phyloP scores from a whole-genome alignment of 2,113 vertebrate genomes.

The Poeciliopsis turrubarensis region DNA sequence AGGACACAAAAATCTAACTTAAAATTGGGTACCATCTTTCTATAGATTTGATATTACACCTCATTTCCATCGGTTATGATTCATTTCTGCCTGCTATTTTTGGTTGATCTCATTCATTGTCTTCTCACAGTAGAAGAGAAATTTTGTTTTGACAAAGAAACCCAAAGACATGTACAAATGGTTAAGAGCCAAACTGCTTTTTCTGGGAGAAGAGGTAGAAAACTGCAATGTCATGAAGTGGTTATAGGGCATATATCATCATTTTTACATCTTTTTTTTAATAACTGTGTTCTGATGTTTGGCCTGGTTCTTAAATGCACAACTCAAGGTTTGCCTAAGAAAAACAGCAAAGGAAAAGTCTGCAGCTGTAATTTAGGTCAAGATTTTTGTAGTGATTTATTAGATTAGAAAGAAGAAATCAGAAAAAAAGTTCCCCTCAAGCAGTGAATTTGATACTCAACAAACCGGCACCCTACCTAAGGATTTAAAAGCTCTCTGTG shows the following conservation, averaged over 20 bases:
- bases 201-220: no score
- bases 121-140: neutral
- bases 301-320: no score
- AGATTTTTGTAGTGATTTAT: neutral
- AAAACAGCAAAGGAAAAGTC: neutral
- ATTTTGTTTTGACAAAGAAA: neutral
- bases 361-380: neutral
- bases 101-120: neutral
- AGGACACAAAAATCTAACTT: neutral
- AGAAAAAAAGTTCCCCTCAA: neutral
- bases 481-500: no score
- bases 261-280: neutral
- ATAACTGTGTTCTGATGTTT: no score
- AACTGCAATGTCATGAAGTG: neutral
- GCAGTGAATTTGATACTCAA: no score
- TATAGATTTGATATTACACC: neutral
- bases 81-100: neutral
- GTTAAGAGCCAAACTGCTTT: no score
- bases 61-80: neutral
- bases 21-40: neutral
- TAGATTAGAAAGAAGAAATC: neutral
- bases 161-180: neutral
- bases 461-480: no score
- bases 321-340: no score
- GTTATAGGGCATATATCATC: neutral